phyloP scores from a whole-genome alignment of 2,113 vertebrate genomes.

The Syrmaticus mikado region DNA sequence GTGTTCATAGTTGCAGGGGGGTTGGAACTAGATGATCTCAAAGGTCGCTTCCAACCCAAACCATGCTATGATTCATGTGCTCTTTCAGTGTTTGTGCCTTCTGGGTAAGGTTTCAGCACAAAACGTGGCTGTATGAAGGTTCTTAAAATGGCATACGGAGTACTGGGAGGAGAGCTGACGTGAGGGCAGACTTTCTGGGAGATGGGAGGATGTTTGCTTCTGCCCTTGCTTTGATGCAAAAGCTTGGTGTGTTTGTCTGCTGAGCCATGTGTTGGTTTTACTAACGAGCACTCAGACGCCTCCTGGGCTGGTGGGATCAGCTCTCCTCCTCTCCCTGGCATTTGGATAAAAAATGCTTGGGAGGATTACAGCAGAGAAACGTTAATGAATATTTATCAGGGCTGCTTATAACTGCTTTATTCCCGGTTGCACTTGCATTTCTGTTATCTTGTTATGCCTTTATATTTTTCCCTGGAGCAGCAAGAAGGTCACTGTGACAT shows the following conservation, averaged over 20 bases:
- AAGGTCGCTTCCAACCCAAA: no score
- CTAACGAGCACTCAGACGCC: fast-evolving
- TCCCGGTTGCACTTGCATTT: not conserved
- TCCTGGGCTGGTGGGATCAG: not conserved
- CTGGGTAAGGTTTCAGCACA: not conserved
- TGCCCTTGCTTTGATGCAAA: not conserved
- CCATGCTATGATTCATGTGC: not conserved
- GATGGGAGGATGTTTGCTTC: not conserved
- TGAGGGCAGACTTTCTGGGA: not conserved
- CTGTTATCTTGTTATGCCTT: not conserved
- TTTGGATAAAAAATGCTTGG: not conserved
- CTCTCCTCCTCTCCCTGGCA: not conserved
- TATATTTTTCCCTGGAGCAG: not conserved
- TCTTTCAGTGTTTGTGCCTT: not conserved
- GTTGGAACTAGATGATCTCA: not conserved
- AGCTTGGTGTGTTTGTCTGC: not conserved
- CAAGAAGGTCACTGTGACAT: not conserved
- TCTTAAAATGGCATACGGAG: not conserved
- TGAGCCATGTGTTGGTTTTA: not conserved
- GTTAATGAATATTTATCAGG: not conserved
- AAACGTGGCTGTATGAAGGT: not conserved
- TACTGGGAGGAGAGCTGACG: fast-evolving
- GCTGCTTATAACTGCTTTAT: not conserved
- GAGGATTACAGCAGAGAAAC: not conserved
- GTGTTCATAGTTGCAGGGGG: not conserved